Evolutionary conservation across 2,797 vertebrate genomes (phyloP).

Genomic region (Phrynocephalus guinanensis): DNA sequence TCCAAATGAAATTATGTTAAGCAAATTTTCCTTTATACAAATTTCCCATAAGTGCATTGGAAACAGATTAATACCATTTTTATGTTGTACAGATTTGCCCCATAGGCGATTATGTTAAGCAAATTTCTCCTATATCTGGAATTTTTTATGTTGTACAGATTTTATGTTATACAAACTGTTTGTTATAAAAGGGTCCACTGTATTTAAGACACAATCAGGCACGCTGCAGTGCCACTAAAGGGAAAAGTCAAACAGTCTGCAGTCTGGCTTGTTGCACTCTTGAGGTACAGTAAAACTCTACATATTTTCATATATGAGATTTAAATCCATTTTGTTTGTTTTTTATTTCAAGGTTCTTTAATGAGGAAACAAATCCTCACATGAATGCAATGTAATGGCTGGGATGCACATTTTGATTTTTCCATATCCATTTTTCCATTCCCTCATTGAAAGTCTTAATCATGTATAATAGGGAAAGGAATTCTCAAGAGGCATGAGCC

Average conservation of each 20-base stretch:
- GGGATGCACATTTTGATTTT: not conserved
- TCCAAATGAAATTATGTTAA: too few relatives aligned
- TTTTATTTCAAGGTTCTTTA: not conserved
- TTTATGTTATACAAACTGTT: too few relatives aligned
- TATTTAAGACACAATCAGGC: not conserved
- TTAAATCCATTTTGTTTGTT: not conserved
- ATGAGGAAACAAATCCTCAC: not conserved
- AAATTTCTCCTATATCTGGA: too few relatives aligned
- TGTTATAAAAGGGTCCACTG: too few relatives aligned
- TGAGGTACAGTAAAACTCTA: not conserved
- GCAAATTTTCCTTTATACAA: too few relatives aligned
- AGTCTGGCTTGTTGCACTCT: not conserved
- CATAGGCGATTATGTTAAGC: too few relatives aligned
- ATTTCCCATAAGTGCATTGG: too few relatives aligned
- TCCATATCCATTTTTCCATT: not conserved
- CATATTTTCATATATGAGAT: not conserved
- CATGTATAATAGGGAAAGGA: not conserved
- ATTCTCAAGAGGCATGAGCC: not conserved
- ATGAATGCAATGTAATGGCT: not conserved
- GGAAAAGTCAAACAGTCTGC: not conserved
- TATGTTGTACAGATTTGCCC: too few relatives aligned
- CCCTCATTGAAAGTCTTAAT: not conserved
- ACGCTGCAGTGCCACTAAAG: not conserved
- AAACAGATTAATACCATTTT: too few relatives aligned
- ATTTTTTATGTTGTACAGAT: too few relatives aligned